A percentile compares a stretch with the other conserved stretches of the same genome.
These are phyloP conservation scores for Protonibea diacanthus DNA, from an alignment of 2,797 vertebrate genomes.

Conservation along the genomic window DNA sequence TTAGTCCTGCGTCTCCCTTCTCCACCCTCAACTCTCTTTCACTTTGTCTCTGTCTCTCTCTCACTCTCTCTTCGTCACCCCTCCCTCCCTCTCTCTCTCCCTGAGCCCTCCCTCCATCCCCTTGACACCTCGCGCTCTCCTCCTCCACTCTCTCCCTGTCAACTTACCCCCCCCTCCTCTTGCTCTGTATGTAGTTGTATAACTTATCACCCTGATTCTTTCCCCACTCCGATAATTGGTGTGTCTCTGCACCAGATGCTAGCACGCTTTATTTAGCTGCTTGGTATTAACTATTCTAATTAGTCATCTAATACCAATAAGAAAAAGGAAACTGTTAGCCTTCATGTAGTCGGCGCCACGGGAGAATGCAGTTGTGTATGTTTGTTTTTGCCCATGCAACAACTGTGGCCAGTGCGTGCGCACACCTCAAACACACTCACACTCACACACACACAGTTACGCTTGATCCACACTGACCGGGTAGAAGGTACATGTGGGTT, in stretches of 20 bases:
- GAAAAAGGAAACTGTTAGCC: conserved; percentile 66
- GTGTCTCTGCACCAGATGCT: conserved; percentile 73
- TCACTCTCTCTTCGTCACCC: conserved; percentile 55
- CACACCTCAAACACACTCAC: neutral
- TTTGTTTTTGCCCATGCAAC: conserved; percentile 55
- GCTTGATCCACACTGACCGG: conserved; percentile 38
- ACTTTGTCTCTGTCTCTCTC: conserved; percentile 74
- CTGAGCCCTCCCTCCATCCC: conserved; percentile 56
- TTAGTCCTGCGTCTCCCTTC: conserved; percentile 78
- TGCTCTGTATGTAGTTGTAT: conserved; percentile 67
- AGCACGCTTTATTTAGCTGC: conserved; percentile 74
- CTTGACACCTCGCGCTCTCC: conserved; percentile 63
- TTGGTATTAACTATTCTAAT: conserved; percentile 70
- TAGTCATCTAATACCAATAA: conserved; percentile 72
- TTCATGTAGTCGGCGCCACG: conserved; percentile 15
- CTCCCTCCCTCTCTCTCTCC: conserved; percentile 37
- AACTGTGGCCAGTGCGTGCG: conserved; percentile 39
- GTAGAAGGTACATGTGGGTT: conserved; percentile 73
- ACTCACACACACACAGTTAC: conserved; percentile 18
- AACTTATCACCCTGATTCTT: conserved; percentile 77
- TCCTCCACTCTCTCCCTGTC: conserved; percentile 39
- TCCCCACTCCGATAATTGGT: conserved; percentile 70
- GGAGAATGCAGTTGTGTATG: conserved; percentile 52
- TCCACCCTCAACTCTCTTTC: conserved; percentile 79
- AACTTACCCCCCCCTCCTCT: conserved; percentile 22